Conservation (phyloP, 2,113 vertebrate species). For the Phyllopteryx taeniolatus region DNA sequence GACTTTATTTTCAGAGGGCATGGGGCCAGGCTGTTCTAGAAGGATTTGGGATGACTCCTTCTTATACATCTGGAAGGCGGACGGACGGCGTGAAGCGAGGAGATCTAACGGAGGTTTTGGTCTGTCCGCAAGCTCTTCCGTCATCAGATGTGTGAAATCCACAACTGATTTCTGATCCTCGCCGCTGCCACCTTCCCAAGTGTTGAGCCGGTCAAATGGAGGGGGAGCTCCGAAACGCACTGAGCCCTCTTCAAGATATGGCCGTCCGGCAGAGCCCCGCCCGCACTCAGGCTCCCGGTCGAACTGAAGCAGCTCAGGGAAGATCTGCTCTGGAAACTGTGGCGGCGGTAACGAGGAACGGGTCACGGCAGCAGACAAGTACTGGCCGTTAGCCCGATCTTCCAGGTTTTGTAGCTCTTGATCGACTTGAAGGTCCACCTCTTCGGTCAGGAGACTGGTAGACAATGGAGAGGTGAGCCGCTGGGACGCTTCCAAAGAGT, state of each 20-base stretch:
- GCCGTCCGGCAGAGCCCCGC: conserved; percentile 9
- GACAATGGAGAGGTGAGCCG: conserved; percentile 11
- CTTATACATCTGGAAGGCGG: conserved; percentile 74
- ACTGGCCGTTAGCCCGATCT: background rate
- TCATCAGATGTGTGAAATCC: conserved; percentile 61
- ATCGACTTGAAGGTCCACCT: conserved; percentile 80
- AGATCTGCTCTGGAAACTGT: conserved; percentile 33
- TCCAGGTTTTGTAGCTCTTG: conserved; percentile 73
- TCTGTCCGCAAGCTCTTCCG: conserved; percentile 18
- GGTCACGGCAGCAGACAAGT: conserved; percentile 10
- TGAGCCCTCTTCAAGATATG: conserved; percentile 1
- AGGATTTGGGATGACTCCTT: conserved; percentile 34
- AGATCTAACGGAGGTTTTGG: conserved; percentile 48
- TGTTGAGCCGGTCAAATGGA: conserved; percentile 26
- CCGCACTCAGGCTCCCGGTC: conserved; percentile 27
- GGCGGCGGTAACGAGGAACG: conserved; percentile 30
- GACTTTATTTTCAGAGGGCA: background rate
- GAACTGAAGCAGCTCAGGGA: conserved; percentile 61
- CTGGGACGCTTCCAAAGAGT: conserved; percentile 12
- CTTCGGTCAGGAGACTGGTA: conserved; percentile 65
- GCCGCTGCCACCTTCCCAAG: conserved; percentile 12
- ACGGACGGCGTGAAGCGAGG: conserved; percentile 51
- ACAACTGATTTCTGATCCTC: conserved; percentile 15
- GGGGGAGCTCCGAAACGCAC: conserved; percentile 24
- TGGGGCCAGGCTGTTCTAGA: background rate